phyloP scores from a whole-genome alignment of 2,113 vertebrate species.

The Scomber scombrus region DNA sequence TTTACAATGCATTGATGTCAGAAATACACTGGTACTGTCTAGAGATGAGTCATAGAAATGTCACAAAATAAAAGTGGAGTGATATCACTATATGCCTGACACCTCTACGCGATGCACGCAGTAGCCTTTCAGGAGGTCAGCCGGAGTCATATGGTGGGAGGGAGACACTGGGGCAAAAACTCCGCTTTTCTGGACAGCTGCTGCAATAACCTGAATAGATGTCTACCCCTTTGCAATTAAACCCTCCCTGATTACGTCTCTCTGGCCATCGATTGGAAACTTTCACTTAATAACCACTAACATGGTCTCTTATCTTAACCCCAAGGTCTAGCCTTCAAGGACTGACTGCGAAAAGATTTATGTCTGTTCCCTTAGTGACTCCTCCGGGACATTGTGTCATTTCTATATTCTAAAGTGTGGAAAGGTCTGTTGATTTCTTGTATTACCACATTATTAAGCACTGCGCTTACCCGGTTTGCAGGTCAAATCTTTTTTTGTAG shows the following conservation, averaged over 20 bases:
- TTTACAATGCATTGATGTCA: slow-evolving; percentile 12
- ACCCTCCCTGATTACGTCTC: slow-evolving; percentile 85
- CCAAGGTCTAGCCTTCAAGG: slow-evolving; percentile 78
- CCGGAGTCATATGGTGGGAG: slow-evolving; percentile 43
- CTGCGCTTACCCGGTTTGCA: slow-evolving; percentile 32
- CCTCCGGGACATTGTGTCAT: slow-evolving; percentile 81
- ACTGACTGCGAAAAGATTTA: slow-evolving; percentile 79
- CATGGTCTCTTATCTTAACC: slow-evolving; percentile 86
- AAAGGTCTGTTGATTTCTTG: slow-evolving; percentile 64
- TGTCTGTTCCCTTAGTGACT: slow-evolving; percentile 74
- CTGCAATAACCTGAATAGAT: slow-evolving; percentile 86
- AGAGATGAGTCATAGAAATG: slow-evolving; percentile 63
- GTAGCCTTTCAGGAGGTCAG: slow-evolving; percentile 66
- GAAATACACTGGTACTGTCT: background rate
- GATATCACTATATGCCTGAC: slow-evolving; percentile 61
- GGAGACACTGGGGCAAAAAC: slow-evolving; percentile 72
- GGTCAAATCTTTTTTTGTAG: slow-evolving; percentile 27
- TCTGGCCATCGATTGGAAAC: slow-evolving; percentile 85
- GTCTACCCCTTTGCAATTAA: slow-evolving; percentile 86
- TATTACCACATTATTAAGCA: slow-evolving; percentile 74
- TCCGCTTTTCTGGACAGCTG: slow-evolving; percentile 79
- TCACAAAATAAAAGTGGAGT: slow-evolving; percentile 51
- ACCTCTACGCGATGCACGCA: slow-evolving; percentile 34
- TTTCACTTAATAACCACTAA: slow-evolving; percentile 87
- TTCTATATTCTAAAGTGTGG: slow-evolving; percentile 77